Evolutionary conservation across 2,797 vertebrate species (phyloP).

Genomic region (Chromobotia macracanthus): DNA sequence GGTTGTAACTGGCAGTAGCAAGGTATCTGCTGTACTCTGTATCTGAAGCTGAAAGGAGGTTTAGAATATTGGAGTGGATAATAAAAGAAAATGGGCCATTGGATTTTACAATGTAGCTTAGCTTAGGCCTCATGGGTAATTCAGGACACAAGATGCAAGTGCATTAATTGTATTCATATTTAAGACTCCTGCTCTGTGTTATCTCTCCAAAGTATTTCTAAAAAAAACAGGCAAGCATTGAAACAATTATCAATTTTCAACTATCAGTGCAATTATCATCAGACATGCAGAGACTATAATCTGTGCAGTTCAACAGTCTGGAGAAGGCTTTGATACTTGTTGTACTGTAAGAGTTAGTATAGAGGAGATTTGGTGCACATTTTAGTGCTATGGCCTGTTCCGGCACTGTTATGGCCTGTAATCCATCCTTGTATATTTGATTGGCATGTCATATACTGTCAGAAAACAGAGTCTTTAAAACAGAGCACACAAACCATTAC

Average conservation of each 20-base stretch:
- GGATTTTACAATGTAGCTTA: constrained; percentile 18
- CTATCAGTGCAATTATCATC: too few species aligned
- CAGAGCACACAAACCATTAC: neutral
- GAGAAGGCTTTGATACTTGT: neutral
- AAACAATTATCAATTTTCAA: too few species aligned
- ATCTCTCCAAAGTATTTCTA: constrained; percentile 1
- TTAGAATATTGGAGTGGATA: neutral
- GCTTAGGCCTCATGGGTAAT: neutral
- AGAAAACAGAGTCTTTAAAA: neutral
- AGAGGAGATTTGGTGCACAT: too few species aligned
- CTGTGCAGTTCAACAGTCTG: too few species aligned
- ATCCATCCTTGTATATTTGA: neutral
- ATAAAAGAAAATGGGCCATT: constrained; percentile 6
- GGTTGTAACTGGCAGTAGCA: neutral
- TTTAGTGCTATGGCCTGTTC: neutral
- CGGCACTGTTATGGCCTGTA: neutral
- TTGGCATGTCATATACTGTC: neutral
- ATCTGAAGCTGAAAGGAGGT: neutral
- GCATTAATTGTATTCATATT: constrained; percentile 10
- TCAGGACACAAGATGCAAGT: constrained; percentile 7
- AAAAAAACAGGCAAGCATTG: too few species aligned
- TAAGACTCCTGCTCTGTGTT: neutral
- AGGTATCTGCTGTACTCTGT: neutral
- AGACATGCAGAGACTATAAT: too few species aligned
- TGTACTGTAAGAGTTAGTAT: too few species aligned